Conservation (phyloP, 2,888 invertebrate genomes). For the Pterostichus niger region DNA sequence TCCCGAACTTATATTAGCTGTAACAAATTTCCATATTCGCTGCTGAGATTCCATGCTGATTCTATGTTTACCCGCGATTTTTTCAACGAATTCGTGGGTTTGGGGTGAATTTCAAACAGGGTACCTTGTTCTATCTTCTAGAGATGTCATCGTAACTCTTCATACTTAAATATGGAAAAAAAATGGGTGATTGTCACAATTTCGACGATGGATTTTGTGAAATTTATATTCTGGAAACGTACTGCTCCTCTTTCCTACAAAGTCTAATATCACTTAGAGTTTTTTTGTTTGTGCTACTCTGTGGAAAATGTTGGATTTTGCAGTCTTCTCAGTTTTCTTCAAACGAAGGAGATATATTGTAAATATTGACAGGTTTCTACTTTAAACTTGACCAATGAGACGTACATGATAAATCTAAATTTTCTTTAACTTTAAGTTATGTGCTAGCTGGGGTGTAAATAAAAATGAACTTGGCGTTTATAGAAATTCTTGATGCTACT, state of each 20-base stretch:
- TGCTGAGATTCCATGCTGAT: constrained; percentile 34
- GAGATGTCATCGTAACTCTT: constrained; percentile 47
- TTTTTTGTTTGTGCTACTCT: constrained; percentile 8
- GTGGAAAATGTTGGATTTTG: not conserved
- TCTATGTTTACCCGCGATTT: constrained; percentile 22
- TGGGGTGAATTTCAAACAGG: constrained; percentile 30
- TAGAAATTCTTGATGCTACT: too few relatives aligned
- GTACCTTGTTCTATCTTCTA: not conserved
- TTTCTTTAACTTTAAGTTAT: not conserved
- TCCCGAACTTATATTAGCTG: constrained; percentile 71
- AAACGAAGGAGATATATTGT: constrained; percentile 13
- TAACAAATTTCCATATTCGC: constrained; percentile 69
- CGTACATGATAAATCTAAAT: not conserved
- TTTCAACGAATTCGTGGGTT: not conserved
- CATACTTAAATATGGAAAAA: constrained; percentile 55
- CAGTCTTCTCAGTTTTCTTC: constrained; percentile 7
- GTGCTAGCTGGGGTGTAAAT: too few relatives aligned
- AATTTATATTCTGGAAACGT: constrained; percentile 47
- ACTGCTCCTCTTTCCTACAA: constrained; percentile 1
- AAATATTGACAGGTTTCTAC: constrained; percentile 16
- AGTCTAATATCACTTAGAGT: constrained; percentile 19
- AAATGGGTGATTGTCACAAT: constrained; percentile 51
- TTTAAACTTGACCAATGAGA: constrained; percentile 22
- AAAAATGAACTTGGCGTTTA: too few relatives aligned
- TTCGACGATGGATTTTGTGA: constrained; percentile 30